A percentile compares a stretch with the other conserved stretches of the same genome.
Evolutionary conservation across 2,113 vertebrate genomes (phyloP).

Genomic region (Chamaea fasciata): DNA sequence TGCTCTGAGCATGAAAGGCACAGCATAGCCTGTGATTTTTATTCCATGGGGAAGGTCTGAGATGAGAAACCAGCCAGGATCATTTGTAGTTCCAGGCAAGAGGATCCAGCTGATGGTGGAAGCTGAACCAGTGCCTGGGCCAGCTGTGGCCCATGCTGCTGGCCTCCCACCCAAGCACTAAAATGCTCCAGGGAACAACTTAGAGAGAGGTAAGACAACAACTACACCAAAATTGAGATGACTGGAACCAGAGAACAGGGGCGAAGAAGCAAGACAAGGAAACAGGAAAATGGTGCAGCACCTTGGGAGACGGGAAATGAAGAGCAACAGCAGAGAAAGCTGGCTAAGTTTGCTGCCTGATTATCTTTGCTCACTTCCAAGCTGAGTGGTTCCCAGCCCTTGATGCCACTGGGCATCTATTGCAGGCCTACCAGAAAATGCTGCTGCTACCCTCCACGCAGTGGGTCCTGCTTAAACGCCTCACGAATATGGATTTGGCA

Average conservation of each 20-base stretch:
- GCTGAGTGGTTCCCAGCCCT: neutral
- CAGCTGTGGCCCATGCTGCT: neutral
- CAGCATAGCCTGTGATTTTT: neutral
- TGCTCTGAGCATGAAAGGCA: neutral
- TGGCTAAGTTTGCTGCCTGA: neutral
- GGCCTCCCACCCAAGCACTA: neutral
- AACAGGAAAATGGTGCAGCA: neutral
- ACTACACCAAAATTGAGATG: accelerated
- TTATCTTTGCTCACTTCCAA: neutral
- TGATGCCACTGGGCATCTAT: neutral
- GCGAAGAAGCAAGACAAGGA: neutral
- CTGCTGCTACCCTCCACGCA: neutral
- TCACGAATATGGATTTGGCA: neutral
- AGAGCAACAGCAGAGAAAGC: neutral
- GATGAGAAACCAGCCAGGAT: neutral
- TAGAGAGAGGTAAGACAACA: neutral
- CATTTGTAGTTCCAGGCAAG: neutral
- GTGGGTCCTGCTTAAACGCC: accelerated
- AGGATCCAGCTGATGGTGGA: neutral
- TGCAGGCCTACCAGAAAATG: neutral
- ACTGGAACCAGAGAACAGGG: neutral
- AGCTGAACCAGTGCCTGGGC: too few species aligned
- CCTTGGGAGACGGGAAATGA: neutral
- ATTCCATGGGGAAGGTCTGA: neutral
- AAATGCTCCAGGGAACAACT: neutral